A percentile compares a stretch with the other conserved stretches of the same genome.
Conservation (phyloP, 2,888 invertebrate species). For the Micoletzkya japonica region DNA sequence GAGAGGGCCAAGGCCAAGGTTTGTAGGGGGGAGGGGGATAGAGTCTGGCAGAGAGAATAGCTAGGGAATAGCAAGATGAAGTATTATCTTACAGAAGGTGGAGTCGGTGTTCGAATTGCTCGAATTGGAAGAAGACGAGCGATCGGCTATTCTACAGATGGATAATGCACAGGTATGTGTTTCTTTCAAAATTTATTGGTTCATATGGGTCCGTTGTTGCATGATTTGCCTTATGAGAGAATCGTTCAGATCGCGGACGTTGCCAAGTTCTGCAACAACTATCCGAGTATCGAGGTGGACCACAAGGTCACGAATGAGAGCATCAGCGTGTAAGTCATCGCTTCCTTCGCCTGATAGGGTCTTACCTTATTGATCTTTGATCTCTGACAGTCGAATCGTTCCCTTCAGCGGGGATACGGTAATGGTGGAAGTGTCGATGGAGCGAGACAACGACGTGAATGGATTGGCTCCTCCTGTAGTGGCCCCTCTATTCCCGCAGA, state of each 20-base stretch:
- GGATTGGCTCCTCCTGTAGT: slow-evolving; percentile 81
- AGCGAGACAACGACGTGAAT: slow-evolving; percentile 92
- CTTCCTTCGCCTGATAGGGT: not conserved
- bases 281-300: slow-evolving; percentile 94
- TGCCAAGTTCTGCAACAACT: slow-evolving; percentile 95
- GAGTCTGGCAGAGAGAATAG: not conserved
- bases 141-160: slow-evolving; percentile 74
- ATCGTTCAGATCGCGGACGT: slow-evolving; percentile 90
- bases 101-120: slow-evolving; percentile 93
- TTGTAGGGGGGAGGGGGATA: not conserved
- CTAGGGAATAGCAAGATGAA: not conserved
- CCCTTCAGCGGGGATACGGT: slow-evolving; percentile 81
- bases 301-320: slow-evolving; percentile 85
- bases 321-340: slow-evolving; percentile 66
- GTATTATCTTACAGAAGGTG: slow-evolving; percentile 67
- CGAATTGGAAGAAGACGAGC: slow-evolving; percentile 80
- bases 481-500: slow-evolving; percentile 93
- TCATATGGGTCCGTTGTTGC: not conserved
- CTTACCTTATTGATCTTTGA: slow-evolving; percentile 1
- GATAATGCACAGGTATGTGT: slow-evolving; percentile 15
- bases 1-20: slow-evolving; percentile 88
- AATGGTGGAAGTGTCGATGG: slow-evolving; percentile 85
- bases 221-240: not conserved
- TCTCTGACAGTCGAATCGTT: not conserved
- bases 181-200: not conserved